Percentiles rank a stretch among this genome's conserved stretches.
These are phyloP conservation scores for Lucifuga dentata DNA, from an alignment of 2,113 vertebrate genomes.

Conservation along the genomic window DNA sequence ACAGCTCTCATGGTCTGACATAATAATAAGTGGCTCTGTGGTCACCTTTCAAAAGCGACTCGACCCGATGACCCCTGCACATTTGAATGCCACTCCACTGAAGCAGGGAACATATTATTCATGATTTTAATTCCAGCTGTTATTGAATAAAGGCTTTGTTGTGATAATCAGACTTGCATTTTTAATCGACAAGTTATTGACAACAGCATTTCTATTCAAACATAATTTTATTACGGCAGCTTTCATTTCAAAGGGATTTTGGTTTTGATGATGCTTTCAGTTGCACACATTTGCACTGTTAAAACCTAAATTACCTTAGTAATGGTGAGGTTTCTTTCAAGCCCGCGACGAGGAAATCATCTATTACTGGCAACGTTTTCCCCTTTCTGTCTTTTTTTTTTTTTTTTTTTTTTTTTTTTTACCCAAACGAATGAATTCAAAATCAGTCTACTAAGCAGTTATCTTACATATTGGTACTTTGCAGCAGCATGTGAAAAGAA, in stretches of 20 bases:
- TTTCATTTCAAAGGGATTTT: conserved; percentile 31
- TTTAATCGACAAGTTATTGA: conserved; percentile 18
- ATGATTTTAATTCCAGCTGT: too few relatives aligned
- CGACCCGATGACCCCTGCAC: conserved; percentile 60
- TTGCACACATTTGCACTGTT: conserved; percentile 3
- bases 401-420: conserved; percentile 5
- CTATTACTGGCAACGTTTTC: not conserved
- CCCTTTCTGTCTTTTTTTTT: too few relatives aligned
- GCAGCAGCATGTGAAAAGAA: conserved; percentile 21
- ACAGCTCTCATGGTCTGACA: conserved; percentile 11
- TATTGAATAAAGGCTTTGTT: conserved; percentile 1
- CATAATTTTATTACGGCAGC: not conserved
- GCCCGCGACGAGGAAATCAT: not conserved
- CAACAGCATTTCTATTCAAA: not conserved
- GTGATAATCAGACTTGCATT: not conserved
- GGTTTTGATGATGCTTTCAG: conserved; percentile 13
- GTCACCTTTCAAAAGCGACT: conserved; percentile 59
- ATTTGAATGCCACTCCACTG: conserved; percentile 58
- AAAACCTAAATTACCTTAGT: conserved; percentile 16
- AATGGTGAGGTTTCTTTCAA: conserved; percentile 2
- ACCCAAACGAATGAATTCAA: conserved; percentile 21
- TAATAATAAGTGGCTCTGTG: conserved; percentile 49
- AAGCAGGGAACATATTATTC: conserved; percentile 44
- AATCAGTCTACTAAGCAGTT: conserved; percentile 36
- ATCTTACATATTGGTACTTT: conserved; percentile 45